Base-by-base conservation (phyloP, 2,888 invertebrate genomes). In the Hydraecia micacea region DNA sequence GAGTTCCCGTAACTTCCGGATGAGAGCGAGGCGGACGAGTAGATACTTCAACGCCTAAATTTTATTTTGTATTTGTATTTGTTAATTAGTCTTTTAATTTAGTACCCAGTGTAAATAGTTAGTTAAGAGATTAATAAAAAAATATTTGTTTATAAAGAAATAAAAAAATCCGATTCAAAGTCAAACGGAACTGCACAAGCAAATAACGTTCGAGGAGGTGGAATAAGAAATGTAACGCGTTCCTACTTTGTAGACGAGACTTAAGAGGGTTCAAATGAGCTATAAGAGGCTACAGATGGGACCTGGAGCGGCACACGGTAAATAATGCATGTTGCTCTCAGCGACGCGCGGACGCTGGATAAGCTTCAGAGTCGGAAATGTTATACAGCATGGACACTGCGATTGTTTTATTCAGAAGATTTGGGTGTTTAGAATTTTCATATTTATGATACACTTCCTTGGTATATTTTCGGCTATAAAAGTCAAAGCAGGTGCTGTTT, bases 321-420 rank as follows among this genome's bases (percentile, higher is more conserved):
- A 91, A 91, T 91, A 90, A 91, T 90, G 88, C 88, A 91, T 89
- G 83, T 63, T 84, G 86, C 85, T 89, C 83, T 83, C 80, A 68
- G 76, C 76, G 42, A 46, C 46, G 73, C 73, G 71, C 75, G 76
- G 74, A 79, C 80, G 63, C 77, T 78, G 82, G 77, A 84, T 86
- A 87, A 80, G 86, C 82, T 87, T 74, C 67, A 63, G 39, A 55
- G 32, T 55, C 52, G 42, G 28, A 66, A 46, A 21, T 46, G 46
- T 58, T 32, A 81, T 32, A 52, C 66, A 18, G 36, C 9, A 18
- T 18, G 7, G 62, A 49, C 28, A 36, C 42, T 42, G 13, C n/a
- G 13, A 32, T 52, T 71, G 46, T 58, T 81, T 81, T 39, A 75
- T 71, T 62, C 62, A 69, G 8, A 65, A 32, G 55, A 58, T n/a